phyloP scores from a whole-genome alignment of 2,797 vertebrate genomes.

The Onychomys leucogaster region DNA sequence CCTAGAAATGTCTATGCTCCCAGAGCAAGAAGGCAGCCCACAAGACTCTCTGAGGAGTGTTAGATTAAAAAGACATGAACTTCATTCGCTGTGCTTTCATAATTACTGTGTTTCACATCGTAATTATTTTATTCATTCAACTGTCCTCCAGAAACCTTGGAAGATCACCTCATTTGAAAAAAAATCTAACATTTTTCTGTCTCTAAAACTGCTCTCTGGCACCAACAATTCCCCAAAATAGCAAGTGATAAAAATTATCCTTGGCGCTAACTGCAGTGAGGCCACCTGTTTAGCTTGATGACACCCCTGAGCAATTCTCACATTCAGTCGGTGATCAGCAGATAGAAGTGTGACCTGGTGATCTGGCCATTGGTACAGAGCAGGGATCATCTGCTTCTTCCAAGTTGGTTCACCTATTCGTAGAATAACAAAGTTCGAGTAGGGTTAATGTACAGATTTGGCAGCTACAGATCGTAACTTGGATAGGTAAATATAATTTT shows the following conservation, averaged over 20 bases:
- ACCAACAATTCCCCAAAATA: conserved; percentile 28
- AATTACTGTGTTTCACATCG: background rate
- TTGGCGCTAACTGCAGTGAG: background rate
- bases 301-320: conserved; percentile 11
- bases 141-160: conserved; percentile 17
- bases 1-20: conserved; percentile 40
- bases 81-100: background rate
- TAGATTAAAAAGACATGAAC: conserved; percentile 5
- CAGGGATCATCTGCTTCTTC: background rate
- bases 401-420: background rate
- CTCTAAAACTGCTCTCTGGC: conserved; percentile 17
- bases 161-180: background rate
- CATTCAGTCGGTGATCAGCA: background rate
- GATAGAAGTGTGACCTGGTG: background rate
- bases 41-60: conserved; percentile 11
- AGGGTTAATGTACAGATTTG: conserved; percentile 45
- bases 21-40: conserved; percentile 1
- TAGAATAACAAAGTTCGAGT: conserved; percentile 32
- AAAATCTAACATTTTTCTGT: background rate
- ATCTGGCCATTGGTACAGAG: background rate
- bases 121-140: conserved; percentile 14
- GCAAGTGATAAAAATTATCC: conserved; percentile 45
- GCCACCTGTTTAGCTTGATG: background rate
- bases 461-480: conserved; percentile 33
- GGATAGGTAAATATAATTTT: conserved; percentile 59